Evolutionary conservation across 64 coral and sea anemone genomes (phyloP).

Genomic region (Dendronephthya gigantea): DNA sequence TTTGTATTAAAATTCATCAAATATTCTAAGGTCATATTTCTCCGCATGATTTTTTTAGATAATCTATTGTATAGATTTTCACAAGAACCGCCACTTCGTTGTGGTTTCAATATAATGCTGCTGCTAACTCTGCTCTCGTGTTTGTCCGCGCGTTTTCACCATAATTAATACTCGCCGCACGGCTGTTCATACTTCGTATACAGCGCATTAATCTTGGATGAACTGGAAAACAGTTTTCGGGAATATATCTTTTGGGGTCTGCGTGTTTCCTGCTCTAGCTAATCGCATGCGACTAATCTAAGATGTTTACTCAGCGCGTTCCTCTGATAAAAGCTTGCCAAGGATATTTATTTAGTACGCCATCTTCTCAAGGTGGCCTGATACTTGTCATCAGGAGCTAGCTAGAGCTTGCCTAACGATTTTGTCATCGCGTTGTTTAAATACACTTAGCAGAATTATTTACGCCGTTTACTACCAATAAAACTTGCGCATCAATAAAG

Average conservation of each 20-base stretch:
- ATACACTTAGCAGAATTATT: neutral
- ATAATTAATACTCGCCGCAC: neutral
- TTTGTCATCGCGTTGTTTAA: neutral
- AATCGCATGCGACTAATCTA: neutral
- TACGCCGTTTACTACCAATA: neutral
- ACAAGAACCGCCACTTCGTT: neutral
- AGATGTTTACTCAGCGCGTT: neutral
- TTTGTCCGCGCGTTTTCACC: too few species aligned
- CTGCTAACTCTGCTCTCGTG: too few species aligned
- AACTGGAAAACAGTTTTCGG: neutral
- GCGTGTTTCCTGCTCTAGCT: neutral
- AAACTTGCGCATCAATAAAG: neutral
- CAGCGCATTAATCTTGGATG: neutral
- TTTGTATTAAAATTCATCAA: slow-evolving; percentile 1
- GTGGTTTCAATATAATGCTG: too few species aligned
- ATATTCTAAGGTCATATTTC: neutral
- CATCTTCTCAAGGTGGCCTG: neutral
- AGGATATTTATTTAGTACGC: neutral
- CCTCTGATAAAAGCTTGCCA: neutral
- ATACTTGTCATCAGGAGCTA: neutral
- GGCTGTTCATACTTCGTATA: neutral
- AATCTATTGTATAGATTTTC: neutral
- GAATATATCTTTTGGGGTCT: neutral
- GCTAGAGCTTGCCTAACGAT: neutral
- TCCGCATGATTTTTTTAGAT: neutral